Evolutionary conservation across 1,140 invertebrate species (phyloP).

Genomic region (Chironomus striatipennis): DNA sequence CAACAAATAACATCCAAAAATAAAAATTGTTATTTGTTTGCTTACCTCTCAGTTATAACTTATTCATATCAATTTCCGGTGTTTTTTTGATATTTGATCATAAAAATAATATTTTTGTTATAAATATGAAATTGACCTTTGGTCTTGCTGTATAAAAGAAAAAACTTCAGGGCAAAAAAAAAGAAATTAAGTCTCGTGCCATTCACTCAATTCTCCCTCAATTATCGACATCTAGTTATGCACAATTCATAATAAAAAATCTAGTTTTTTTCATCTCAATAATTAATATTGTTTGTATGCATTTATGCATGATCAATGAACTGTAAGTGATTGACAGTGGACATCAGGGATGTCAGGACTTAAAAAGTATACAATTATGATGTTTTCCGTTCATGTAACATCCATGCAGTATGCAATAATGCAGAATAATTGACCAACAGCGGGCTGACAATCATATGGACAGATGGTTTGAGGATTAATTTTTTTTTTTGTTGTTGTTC

Average conservation of each 20-base stretch:
- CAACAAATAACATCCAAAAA: not conserved
- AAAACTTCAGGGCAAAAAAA: not conserved
- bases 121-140: slow-evolving; percentile 7
- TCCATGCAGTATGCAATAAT: not conserved
- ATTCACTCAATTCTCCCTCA: not conserved
- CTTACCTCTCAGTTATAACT: not conserved
- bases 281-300: not conserved
- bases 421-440: slow-evolving; percentile 21
- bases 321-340: slow-evolving; percentile 18
- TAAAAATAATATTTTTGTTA: not conserved
- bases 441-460: not conserved
- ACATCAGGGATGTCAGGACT: not conserved
- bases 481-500: slow-evolving; percentile 16
- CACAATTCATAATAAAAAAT: not conserved
- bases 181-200: not conserved
- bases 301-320: not conserved
- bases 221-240: not conserved
- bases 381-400: too few species aligned
- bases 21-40: not conserved
- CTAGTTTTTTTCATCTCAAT: not conserved
- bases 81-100: not conserved
- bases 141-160: not conserved
- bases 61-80: not conserved
- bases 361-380: not conserved
- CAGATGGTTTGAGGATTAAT: not conserved